Percentiles rank a stretch among this genome's conserved stretches.
Evolutionary conservation across 2,113 vertebrate genomes (phyloP).

Genomic region (Oceanodroma tethys): DNA sequence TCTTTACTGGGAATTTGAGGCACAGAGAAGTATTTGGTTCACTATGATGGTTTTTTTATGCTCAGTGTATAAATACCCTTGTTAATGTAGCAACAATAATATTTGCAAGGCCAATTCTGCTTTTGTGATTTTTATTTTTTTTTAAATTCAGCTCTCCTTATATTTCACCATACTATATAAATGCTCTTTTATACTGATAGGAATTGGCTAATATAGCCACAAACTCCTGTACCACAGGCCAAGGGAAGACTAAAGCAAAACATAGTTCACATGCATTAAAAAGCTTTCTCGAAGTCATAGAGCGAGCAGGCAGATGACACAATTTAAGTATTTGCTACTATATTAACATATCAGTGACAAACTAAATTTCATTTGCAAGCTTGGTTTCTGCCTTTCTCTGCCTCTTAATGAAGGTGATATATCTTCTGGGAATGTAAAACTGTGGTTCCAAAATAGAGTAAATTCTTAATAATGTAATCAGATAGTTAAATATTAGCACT

Average conservation of each 20-base stretch:
- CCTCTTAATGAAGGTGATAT: neutral
- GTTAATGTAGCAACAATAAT: neutral
- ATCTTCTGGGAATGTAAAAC: neutral
- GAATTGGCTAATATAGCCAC: neutral
- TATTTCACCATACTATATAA: neutral
- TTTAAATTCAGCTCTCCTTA: neutral
- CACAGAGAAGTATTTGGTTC: neutral
- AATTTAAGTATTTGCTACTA: neutral
- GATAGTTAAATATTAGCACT: neutral
- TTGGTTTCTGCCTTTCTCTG: neutral
- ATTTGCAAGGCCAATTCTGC: neutral
- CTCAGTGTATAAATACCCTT: neutral
- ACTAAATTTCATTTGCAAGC: neutral
- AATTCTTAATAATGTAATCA: neutral
- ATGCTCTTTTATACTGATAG: neutral
- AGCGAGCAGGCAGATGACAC: neutral
- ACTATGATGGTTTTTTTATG: neutral
- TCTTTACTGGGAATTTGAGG: neutral
- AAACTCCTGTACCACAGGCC: neutral
- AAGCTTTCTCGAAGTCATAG: neutral
- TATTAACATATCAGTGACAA: neutral
- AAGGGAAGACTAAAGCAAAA: neutral
- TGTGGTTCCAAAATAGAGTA: neutral
- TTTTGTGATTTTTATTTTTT: neutral
- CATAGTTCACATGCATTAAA: neutral